Evolutionary conservation across 2,888 invertebrate genomes (phyloP).

Genomic region (Morinoia aosen): DNA sequence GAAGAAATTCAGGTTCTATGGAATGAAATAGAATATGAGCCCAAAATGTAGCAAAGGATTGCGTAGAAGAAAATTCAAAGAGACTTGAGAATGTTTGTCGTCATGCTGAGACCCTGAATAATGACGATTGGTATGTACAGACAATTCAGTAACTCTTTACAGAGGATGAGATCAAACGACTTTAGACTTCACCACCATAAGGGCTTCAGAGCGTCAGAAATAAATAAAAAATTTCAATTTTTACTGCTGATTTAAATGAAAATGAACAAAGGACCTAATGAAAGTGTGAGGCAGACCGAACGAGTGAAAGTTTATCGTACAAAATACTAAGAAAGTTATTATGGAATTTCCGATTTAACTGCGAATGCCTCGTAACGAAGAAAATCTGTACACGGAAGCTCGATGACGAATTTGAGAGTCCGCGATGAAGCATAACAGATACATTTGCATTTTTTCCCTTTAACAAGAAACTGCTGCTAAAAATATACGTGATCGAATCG

Average conservation of each 20-base stretch:
- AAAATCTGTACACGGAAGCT: not conserved
- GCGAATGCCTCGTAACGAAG: not conserved
- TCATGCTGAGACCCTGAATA: not conserved
- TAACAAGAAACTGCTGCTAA: not conserved
- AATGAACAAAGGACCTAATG: not conserved
- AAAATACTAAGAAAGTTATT: not conserved
- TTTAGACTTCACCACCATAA: not conserved
- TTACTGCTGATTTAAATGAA: not conserved
- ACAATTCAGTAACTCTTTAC: not conserved
- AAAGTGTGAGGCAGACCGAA: not conserved
- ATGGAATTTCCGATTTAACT: not conserved
- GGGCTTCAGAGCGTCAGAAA: not conserved
- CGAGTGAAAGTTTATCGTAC: not conserved
- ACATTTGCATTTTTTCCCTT: not conserved
- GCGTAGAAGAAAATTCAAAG: not conserved
- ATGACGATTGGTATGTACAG: not conserved
- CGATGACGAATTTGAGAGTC: not conserved
- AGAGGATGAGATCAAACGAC: not conserved
- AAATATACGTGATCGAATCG: not conserved
- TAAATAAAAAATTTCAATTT: not conserved
- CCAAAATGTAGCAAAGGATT: not conserved
- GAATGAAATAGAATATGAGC: not conserved
- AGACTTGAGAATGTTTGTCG: not conserved
- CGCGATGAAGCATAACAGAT: not conserved
- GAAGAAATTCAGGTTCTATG: not conserved